Percentiles rank a stretch among this genome's conserved stretches.
Conservation (phyloP, 2,797 vertebrate genomes). For the Varecia variegata region DNA sequence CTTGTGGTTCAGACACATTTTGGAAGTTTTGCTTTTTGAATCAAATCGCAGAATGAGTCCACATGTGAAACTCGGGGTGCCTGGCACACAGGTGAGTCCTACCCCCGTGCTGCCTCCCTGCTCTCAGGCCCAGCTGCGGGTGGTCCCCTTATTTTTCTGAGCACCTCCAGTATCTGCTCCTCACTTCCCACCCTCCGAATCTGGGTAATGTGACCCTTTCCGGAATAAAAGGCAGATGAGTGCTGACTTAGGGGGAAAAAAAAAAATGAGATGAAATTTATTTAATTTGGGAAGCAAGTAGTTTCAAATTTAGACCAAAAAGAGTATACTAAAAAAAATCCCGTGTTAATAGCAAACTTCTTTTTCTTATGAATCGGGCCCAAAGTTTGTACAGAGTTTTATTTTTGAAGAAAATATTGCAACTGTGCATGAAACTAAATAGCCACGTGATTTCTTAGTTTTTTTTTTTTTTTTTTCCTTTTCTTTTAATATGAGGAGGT, state of each 20-base stretch:
- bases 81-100: background rate
- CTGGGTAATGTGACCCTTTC: background rate
- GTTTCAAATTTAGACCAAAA: conserved; percentile 67
- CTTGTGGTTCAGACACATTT: conserved; percentile 43
- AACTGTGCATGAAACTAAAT: conserved; percentile 88
- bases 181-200: background rate
- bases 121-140: background rate
- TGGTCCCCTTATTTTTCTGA: background rate
- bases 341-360: conserved; percentile 87
- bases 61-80: background rate
- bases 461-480: conserved; percentile 61
- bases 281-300: conserved; percentile 50
- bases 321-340: conserved; percentile 75
- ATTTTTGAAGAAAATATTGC: conserved; percentile 85
- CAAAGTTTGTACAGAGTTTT: conserved; percentile 87
- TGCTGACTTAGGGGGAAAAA: background rate
- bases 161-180: conserved; percentile 26
- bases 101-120: background rate
- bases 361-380: conserved; percentile 89
- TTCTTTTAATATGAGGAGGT: conserved; percentile 82
- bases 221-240: conserved; percentile 63
- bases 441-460: conserved; percentile 83
- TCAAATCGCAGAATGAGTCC: background rate
- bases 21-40: conserved; percentile 36
- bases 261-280: background rate